Base-by-base conservation (phyloP, 2,888 invertebrate species). In the Macrophya annulata region DNA sequence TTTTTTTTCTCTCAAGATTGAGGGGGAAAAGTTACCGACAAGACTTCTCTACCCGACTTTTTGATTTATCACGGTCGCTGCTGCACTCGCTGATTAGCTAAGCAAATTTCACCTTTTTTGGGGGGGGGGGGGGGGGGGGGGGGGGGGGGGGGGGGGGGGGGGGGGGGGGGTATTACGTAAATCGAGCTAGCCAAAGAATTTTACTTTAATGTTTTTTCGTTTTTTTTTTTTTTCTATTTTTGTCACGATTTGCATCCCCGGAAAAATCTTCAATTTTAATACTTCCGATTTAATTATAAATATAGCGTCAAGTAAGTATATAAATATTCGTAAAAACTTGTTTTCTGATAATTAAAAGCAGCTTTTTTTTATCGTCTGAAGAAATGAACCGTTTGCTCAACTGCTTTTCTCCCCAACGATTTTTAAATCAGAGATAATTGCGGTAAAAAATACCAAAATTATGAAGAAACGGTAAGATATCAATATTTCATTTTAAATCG, bases 31-130 rank as follows among this genome's bases (percentile, higher is more conserved):
- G 8, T 17, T 77, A 10, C 76, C 51, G 17, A 48, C 48, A n/a
- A 8, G 12, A 48, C 5, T 55, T 37, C 17, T 55, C 1, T 37
- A 12, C 77, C 31, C 48, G 55, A 55, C 77, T 55, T 55, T 77
- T 77, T 77, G 37, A 77, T 77, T 77, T 55, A 77, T 77, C n/a
- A 9, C 51, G n/a, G 51, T 77, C 37, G 37, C 72, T 43, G 12
- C 21, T 21, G 25, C 48, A 79, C n/a, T 9, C 59, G 40, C 81
- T 81, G 62, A 81, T 62, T 81, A 81, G 21, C 81, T 81, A 25
- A 62, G 55, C 59, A 79, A 79, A 79, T 79, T 59, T 51, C 40
- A 31, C 59, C 37, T n/a, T 62, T 43, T 79, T 21, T n/a, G n/a
- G n/a, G n/a, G n/a, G n/a, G n/a, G n/a, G n/a, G n/a, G n/a, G n/a